phyloP scores from a whole-genome alignment of 2,797 vertebrate species.

The Rachycentron canadum region DNA sequence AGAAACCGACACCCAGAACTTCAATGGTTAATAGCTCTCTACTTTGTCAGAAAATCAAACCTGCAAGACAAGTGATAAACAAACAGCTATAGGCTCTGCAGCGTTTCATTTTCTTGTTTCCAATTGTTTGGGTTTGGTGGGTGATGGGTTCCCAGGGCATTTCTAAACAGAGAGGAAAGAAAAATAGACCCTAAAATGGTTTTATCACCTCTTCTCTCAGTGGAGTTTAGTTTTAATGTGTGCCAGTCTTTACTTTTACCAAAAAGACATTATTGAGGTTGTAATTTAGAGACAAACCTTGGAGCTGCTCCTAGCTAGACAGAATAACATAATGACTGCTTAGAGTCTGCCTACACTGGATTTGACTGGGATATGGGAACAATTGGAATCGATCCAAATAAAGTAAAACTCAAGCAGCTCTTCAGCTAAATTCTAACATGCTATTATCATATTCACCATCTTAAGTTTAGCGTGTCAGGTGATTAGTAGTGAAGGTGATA shows the following conservation, averaged over 20 bases:
- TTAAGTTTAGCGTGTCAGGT: neutral
- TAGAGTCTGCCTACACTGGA: neutral
- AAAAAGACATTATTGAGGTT: constrained; percentile 10
- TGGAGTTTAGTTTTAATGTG: constrained; percentile 7
- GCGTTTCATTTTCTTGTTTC: constrained; percentile 12
- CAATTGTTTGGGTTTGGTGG: constrained; percentile 7
- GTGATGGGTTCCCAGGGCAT: neutral
- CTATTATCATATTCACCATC: neutral
- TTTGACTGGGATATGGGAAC: constrained; percentile 1
- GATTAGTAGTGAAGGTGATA: neutral
- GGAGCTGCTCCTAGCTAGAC: constrained; percentile 11
- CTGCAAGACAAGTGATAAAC: constrained; percentile 22
- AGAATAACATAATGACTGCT: constrained; percentile 10
- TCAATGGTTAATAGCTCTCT: constrained; percentile 11
- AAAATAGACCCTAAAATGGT: neutral
- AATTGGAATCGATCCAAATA: neutral
- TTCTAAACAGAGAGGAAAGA: neutral
- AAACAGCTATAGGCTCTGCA: constrained; percentile 10
- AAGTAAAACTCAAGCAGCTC: neutral
- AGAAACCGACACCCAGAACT: neutral
- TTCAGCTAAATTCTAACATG: neutral
- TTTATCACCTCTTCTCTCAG: neutral
- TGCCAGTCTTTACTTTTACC: neutral
- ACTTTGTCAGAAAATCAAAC: constrained; percentile 27
- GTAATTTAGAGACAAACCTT: constrained; percentile 15